Percentiles rank a stretch among this genome's conserved stretches.
These are phyloP conservation scores for Leptinotarsa texana DNA, from an alignment of 1,140 invertebrate species.

Conservation along the genomic window DNA sequence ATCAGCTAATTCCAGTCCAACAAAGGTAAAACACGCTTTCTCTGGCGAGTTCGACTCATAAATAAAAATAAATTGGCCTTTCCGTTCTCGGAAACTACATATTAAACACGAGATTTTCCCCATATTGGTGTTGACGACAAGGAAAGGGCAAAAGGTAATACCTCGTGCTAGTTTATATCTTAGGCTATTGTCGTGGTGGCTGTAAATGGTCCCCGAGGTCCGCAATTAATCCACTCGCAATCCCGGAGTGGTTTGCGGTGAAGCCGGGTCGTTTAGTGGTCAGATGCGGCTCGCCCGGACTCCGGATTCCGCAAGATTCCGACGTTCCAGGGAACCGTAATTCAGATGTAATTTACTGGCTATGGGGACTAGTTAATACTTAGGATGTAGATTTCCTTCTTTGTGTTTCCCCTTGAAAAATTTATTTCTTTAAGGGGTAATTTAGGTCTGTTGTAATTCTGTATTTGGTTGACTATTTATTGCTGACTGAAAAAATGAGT, in stretches of 20 bases:
- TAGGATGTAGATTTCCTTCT: constrained; percentile 14
- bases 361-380: constrained; percentile 19
- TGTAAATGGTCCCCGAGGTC: constrained; percentile 46
- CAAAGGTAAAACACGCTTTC: background rate
- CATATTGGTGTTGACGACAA: constrained; percentile 49
- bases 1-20: background rate
- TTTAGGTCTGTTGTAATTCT: too few relatives aligned
- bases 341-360: constrained; percentile 26
- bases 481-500: too few relatives aligned
- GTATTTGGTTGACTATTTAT: too few relatives aligned
- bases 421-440: background rate
- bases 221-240: constrained; percentile 50
- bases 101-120: constrained; percentile 36
- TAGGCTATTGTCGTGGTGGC: constrained; percentile 46
- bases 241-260: constrained; percentile 43
- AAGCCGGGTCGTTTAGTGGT: constrained; percentile 31
- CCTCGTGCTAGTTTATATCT: constrained; percentile 47
- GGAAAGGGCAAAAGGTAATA: constrained; percentile 38
- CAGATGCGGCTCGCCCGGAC: constrained; percentile 11
- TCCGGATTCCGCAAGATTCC: constrained; percentile 19
- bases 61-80: constrained; percentile 19
- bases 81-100: constrained; percentile 11
- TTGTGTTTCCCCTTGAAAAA: background rate
- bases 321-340: constrained; percentile 13
- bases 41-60: background rate